Evolutionary conservation across 92 coral and sea anemone species (phyloP), one percentile per base, ranked within the genome.

Genomic region (Phenganax marumi): DNA sequence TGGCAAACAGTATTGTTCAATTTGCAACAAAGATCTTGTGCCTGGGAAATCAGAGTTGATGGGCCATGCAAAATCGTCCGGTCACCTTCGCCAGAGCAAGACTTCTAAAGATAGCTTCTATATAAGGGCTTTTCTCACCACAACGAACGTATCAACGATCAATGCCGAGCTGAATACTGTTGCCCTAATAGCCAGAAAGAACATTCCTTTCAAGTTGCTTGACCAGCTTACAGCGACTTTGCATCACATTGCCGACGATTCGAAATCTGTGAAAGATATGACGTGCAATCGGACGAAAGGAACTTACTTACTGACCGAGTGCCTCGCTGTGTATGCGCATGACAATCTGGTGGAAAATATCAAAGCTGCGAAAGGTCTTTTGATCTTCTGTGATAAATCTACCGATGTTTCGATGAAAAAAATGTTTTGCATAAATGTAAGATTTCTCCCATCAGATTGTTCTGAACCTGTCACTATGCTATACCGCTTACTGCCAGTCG

Each of bases 241-340:
- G 12, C 72, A 66, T 23, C 19, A 23, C 12, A 66, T 66, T 11
- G 72, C 72, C 22, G 72, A 66, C n/a, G 18, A 66, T 13, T 66
- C 72, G 23, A 66, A 66, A 39, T 16, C 72, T 23, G 23, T 66
- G 3, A 66, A 66, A 23, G 22, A 66, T 13, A 66, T 66, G 18
- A 66, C 72, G 23, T 66, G 72, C 18, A 66, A 66, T 23, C 43
- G 72, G 19, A 66, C 72, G 7, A 66, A 66, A 66, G 72, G 72
- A 11, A 66, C 72, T 10, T 66, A 66, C 49, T 66, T 66, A 23
- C 49, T 13, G 22, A 63, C 70, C 12, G 70, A 63, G 22, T 63
- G 70, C 70, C 22, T 63, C 8, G 33, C 19, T 8, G 12, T 19
- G 12, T 19, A 66, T 39, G 72, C 72, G 3, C 72, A 66, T 66